Evolutionary conservation across 2,888 invertebrate species (phyloP).

Genomic region (Schizaphis graminum): DNA sequence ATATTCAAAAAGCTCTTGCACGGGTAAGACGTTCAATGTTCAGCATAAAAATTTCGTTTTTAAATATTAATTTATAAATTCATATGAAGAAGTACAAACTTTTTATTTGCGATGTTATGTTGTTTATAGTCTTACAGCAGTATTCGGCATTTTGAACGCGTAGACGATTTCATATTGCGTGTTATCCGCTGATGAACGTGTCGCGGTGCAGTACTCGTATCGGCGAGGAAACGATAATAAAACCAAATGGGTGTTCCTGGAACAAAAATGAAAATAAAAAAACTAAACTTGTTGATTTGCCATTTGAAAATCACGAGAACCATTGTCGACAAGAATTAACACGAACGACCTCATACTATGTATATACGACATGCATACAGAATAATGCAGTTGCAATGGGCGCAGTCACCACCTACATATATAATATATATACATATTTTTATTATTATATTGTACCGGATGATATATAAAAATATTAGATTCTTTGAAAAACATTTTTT

Average conservation of each 20-base stretch:
- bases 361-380: conserved; percentile 25
- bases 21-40: background rate
- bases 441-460: conserved; percentile 1
- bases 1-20: background rate
- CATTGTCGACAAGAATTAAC: conserved; percentile 25
- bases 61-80: background rate
- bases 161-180: background rate
- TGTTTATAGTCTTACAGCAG: background rate
- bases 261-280: conserved; percentile 26
- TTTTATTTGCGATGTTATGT: background rate
- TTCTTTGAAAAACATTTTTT: background rate
- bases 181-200: conserved; percentile 39
- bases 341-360: background rate
- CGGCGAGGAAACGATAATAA: conserved; percentile 42
- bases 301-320: conserved; percentile 28
- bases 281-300: conserved; percentile 13
- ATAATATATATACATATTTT: background rate
- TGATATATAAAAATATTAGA: background rate
- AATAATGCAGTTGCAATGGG: conserved; percentile 42
- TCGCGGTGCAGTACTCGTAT: conserved; percentile 28
- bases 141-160: conserved; percentile 21
- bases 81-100: background rate
- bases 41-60: background rate
- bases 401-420: conserved; percentile 18
- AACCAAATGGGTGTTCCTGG: conserved; percentile 31